phyloP scores from a whole-genome alignment of 2,797 vertebrate species.

The Taeniopygia guttata region DNA sequence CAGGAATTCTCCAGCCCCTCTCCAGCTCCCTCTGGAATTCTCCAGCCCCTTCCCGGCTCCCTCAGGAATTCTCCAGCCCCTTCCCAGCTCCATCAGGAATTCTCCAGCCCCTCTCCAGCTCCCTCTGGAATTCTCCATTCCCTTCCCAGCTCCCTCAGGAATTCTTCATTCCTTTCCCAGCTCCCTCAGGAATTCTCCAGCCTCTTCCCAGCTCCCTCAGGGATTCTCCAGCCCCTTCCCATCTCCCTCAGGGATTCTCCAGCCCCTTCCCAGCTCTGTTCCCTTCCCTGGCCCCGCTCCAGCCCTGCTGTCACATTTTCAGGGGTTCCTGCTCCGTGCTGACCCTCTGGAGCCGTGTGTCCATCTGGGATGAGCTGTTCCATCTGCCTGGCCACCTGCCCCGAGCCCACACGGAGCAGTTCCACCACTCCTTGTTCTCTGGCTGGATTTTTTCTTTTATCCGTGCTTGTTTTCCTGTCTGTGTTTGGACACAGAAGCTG shows the following conservation, averaged over 20 bases:
- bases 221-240: background rate
- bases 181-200: background rate
- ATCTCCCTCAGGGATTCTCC: background rate
- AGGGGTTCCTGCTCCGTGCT: rapidly evolving
- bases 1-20: too few species aligned
- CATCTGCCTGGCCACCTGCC: background rate
- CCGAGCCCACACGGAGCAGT: rapidly evolving
- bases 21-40: too few species aligned
- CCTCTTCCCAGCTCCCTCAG: background rate
- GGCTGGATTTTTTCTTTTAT: background rate
- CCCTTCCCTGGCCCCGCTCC: rapidly evolving
- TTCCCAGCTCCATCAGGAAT: too few species aligned
- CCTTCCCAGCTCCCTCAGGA: too few species aligned
- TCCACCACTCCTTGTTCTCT: background rate
- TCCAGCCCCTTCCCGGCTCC: too few species aligned
- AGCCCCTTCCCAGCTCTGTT: background rate
- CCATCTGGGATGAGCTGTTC: background rate
- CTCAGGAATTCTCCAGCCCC: too few species aligned
- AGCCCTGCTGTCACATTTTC: background rate
- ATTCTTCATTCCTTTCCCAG: too few species aligned
- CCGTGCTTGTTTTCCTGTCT: background rate
- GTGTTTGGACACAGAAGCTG: background rate
- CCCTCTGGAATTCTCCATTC: too few species aligned
- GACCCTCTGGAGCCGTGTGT: rapidly evolving
- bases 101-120: too few species aligned